Evolutionary conservation across 1,140 invertebrate genomes (phyloP).

Genomic region (Meloidogyne hapla): DNA sequence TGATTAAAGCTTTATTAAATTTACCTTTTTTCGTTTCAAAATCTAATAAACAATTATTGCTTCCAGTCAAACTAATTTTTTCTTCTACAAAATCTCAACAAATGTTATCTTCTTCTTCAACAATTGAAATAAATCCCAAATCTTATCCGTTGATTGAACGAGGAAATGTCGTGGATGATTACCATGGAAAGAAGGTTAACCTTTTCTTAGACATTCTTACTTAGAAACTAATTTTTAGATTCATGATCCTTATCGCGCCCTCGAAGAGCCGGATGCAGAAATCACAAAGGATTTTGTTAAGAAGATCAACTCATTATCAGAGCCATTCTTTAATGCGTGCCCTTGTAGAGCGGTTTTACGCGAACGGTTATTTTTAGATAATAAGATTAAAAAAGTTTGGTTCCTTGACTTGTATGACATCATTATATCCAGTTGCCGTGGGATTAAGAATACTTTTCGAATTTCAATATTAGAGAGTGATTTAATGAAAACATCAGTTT

Average conservation of each 20-base stretch:
- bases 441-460: no score
- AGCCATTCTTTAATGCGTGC: slow-evolving; percentile 80
- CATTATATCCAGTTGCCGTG: no score
- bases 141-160: slow-evolving; percentile 76
- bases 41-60: neutral
- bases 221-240: slow-evolving; percentile 71
- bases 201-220: neutral
- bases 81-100: neutral
- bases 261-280: slow-evolving; percentile 88
- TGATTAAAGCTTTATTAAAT: neutral
- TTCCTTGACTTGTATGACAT: no score
- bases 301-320: slow-evolving; percentile 84
- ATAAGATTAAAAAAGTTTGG: no score
- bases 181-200: slow-evolving; percentile 79
- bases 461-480: no score
- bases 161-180: slow-evolving; percentile 77
- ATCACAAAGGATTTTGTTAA: slow-evolving; percentile 89
- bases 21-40: neutral
- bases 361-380: slow-evolving; percentile 65
- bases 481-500: no score
- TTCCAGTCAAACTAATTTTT: neutral
- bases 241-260: slow-evolving; percentile 87
- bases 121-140: slow-evolving; percentile 39
- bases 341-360: slow-evolving; percentile 74
- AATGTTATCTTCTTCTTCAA: slow-evolving; percentile 2